Evolutionary conservation across 23 tunicate genomes (phyloP), one percentile per base, ranked within the genome.

Genomic region (Ciona savignyi): DNA sequence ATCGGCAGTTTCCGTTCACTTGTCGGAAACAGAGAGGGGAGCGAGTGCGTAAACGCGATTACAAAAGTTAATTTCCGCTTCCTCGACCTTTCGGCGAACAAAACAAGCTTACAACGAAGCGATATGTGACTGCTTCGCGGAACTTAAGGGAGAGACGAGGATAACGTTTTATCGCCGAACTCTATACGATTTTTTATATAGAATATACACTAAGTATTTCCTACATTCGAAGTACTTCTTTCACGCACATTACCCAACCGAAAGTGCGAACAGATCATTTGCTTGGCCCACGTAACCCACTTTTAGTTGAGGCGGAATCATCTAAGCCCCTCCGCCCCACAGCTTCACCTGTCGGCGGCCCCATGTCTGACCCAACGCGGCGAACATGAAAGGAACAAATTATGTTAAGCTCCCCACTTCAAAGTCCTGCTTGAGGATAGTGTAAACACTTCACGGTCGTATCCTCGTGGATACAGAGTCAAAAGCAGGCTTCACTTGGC

Each of bases 391-490:
- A 42, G 56, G 56, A 15, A 42, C 56, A 42, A 42, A 42, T 42
- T 42, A 42, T 42, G 56, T 42, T 42, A 42, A 42, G 56, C 56
- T 42, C 56, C 56, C 56, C 56, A 42, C 56, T 42, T 42, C 56
- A 42, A 42, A 42, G 56, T 15, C 15, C 56, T 42, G 56, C 56
- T 42, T 42, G 56, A 42, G 56, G 56, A 6, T 42, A 42, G 56
- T 42, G 56, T 42, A 42, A 42, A 42, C 56, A 42, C 56, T 42
- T 15, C 56, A 42, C 15, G 56, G 56, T 42, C 56, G 56, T 42
- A 42, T 9, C 56, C 15, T 9, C 56, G 56, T 42, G 56, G 56
- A 42, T 42, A 42, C 56, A 42, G 56, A 42, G 56, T 42, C 56
- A 42, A 42, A 42, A 42, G 56, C 56, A 15, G 56, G 11, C 15